A percentile compares a stretch with the other conserved stretches of the same genome.
Conservation (phyloP, 1,140 invertebrate species). For the Heliconius hermathena region DNA sequence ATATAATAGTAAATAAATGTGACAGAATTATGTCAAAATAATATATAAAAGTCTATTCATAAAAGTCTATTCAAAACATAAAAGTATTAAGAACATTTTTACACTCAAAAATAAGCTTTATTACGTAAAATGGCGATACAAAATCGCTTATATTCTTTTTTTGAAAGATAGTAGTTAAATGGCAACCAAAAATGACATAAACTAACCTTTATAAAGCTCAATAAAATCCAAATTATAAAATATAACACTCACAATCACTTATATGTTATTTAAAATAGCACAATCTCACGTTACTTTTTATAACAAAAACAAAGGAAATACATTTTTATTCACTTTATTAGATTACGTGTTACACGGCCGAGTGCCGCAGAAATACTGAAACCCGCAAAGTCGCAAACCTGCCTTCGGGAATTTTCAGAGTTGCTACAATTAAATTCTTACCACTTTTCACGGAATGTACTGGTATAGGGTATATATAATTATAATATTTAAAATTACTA, state of each 20-base stretch:
- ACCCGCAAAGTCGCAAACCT: constrained; percentile 22
- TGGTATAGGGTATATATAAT: background rate
- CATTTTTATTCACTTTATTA: background rate
- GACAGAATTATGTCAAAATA: constrained; percentile 26
- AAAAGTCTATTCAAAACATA: background rate
- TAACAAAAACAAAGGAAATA: constrained; percentile 5
- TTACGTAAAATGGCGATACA: background rate
- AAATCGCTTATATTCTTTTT: background rate
- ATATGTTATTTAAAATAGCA: background rate
- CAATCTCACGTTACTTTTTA: background rate
- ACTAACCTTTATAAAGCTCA: constrained; percentile 25
- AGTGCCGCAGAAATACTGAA: constrained; percentile 32
- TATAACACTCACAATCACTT: constrained; percentile 15
- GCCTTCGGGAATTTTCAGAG: constrained; percentile 31
- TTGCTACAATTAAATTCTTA: constrained; percentile 5
- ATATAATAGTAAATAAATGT: background rate
- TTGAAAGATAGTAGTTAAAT: background rate
- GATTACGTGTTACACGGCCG: background rate
- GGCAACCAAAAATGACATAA: constrained; percentile 10
- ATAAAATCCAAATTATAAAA: constrained; percentile 11
- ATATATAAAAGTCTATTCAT: too few relatives aligned
- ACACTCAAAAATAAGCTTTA: background rate
- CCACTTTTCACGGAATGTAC: background rate
- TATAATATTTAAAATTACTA: background rate
- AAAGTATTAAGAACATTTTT: background rate